Evolutionary conservation across 2,797 vertebrate species (phyloP).

Genomic region (Poecilia gillii): DNA sequence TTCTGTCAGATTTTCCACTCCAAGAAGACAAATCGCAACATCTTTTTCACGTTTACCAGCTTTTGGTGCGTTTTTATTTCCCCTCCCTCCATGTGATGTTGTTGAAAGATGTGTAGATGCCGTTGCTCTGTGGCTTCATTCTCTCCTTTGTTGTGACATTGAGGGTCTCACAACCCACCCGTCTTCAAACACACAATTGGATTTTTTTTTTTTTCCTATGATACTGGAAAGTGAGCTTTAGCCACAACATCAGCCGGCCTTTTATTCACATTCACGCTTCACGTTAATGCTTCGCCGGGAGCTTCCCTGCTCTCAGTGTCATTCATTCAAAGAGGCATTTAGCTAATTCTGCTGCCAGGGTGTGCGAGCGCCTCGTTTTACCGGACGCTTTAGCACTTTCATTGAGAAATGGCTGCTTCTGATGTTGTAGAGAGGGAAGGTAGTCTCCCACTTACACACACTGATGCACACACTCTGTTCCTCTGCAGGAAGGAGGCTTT

Average conservation of each 20-base stretch:
- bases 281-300: slow-evolving; percentile 30
- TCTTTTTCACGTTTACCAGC: not conserved
- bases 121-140: not conserved
- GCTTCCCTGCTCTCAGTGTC: slow-evolving; percentile 10
- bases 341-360: slow-evolving; percentile 16
- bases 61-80: not conserved
- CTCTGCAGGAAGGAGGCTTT: slow-evolving; percentile 41
- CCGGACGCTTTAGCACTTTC: slow-evolving; percentile 37
- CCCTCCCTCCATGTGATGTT: not conserved
- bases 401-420: slow-evolving; percentile 33
- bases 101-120: not conserved
- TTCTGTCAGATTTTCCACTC: not conserved
- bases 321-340: slow-evolving; percentile 6
- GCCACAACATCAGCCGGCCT: slow-evolving; percentile 35
- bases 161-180: slow-evolving; percentile 1
- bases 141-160: not conserved
- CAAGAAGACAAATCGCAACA: not conserved
- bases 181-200: not conserved
- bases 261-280: slow-evolving; percentile 39
- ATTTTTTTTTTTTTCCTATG: slow-evolving; percentile 24
- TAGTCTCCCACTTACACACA: slow-evolving; percentile 31
- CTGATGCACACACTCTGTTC: not conserved
- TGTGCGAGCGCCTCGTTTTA: slow-evolving; percentile 18
- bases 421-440: slow-evolving; percentile 44
- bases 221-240: slow-evolving; percentile 30